These are phyloP conservation scores for Rotaria magnacalcarata DNA, from an alignment of 2,888 invertebrate species.

Conservation along the genomic window DNA sequence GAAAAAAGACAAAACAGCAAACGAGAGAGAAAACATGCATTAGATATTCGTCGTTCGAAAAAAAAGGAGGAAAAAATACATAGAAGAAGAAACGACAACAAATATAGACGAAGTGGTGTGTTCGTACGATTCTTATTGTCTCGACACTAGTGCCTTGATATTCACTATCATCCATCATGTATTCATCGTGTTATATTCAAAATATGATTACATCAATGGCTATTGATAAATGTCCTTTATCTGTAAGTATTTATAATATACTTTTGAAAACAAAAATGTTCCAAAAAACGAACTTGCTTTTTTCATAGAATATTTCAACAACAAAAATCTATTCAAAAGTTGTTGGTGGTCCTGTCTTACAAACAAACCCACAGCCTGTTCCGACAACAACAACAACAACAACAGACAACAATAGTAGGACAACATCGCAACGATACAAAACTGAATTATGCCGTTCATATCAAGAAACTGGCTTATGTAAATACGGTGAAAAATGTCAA, in stretches of 20 bases:
- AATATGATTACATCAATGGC: background rate
- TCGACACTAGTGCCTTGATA: conserved; percentile 10
- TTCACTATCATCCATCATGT: background rate
- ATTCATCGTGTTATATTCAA: background rate
- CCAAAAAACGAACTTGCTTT: background rate
- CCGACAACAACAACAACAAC: background rate
- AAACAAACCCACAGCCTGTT: background rate
- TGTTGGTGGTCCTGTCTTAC: background rate
- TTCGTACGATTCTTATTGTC: conserved; percentile 17
- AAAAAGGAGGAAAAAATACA: background rate
- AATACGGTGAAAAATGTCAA: conserved; percentile 96
- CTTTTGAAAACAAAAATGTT: background rate
- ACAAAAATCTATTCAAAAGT: conserved; percentile 13
- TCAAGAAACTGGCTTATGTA: conserved; percentile 74
- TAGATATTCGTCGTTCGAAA: conserved; percentile 4
- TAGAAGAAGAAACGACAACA: background rate
- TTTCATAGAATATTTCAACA: background rate
- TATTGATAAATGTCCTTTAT: background rate
- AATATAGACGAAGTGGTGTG: conserved; percentile 16
- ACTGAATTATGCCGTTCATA: conserved; percentile 94
- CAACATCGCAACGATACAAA: conserved; percentile 68
- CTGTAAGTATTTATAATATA: background rate
- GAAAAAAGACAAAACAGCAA: background rate
- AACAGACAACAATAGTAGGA: background rate
- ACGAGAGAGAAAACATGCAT: background rate